Evolutionary conservation across 2,797 vertebrate species (phyloP).

Genomic region (Paguma larvata): DNA sequence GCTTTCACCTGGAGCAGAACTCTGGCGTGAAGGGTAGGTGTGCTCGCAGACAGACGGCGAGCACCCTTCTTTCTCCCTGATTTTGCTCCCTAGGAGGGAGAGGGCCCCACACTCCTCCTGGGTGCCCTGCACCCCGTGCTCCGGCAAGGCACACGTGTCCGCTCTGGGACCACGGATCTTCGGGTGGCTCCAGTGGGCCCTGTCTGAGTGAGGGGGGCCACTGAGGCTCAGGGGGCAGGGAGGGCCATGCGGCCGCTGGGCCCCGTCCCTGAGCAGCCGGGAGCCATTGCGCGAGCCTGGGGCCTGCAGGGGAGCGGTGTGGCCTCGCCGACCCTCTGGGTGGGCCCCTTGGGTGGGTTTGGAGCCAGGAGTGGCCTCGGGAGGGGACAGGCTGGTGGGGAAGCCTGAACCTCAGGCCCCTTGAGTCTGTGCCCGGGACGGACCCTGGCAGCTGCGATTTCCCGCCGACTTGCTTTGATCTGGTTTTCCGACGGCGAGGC

Average conservation of each 20-base stretch:
- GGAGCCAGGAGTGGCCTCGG: not conserved
- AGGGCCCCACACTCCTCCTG: accelerated
- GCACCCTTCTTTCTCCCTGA: not conserved
- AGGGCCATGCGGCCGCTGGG: not conserved
- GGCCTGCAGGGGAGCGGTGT: not conserved
- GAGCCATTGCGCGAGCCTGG: not conserved
- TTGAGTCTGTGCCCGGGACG: too few relatives aligned
- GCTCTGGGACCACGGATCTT: not conserved
- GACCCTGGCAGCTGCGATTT: accelerated
- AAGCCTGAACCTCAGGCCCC: accelerated
- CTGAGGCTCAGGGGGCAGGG: not conserved
- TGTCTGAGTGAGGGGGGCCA: accelerated
- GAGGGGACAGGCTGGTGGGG: not conserved
- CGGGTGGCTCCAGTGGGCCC: accelerated
- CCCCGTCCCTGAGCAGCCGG: too few relatives aligned
- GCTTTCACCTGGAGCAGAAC: not conserved
- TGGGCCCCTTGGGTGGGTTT: not conserved
- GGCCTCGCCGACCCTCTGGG: not conserved
- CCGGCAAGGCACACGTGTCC: not conserved
- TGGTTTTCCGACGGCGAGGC: not conserved
- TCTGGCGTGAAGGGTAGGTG: not conserved
- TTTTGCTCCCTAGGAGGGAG: not conserved
- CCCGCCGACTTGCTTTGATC: too few relatives aligned
- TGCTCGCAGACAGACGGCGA: too few relatives aligned
- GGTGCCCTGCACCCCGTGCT: not conserved